phyloP scores from a whole-genome alignment of 2,888 invertebrate species.

The Chrysolina oricalcia region DNA sequence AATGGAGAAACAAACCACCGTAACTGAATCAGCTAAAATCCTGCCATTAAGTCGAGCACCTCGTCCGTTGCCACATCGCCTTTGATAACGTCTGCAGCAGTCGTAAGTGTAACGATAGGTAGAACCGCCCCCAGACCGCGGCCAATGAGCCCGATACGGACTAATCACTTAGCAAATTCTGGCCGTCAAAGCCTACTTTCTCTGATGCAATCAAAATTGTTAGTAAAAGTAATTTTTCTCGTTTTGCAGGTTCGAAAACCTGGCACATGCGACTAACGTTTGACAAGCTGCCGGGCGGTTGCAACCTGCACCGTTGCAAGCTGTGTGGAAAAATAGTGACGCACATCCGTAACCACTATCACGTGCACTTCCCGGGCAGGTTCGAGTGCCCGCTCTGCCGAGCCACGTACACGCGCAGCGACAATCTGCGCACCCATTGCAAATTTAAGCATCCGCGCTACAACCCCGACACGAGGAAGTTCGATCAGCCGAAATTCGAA shows the following conservation, averaged over 20 bases:
- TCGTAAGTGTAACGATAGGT: too few relatives aligned
- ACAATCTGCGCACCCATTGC: slow-evolving; percentile 94
- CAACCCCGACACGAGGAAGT: slow-evolving; percentile 90
- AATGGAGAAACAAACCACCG: too few relatives aligned
- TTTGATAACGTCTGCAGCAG: too few relatives aligned
- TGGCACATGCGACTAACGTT: slow-evolving; percentile 96
- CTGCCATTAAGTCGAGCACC: too few relatives aligned
- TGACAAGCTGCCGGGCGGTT: slow-evolving; percentile 93
- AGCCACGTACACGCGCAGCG: slow-evolving; percentile 93
- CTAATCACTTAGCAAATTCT: too few relatives aligned
- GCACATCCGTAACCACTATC: slow-evolving; percentile 95
- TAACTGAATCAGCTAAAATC: too few relatives aligned
- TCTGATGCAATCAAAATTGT: slow-evolving; percentile 14
- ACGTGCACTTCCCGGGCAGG: slow-evolving; percentile 93
- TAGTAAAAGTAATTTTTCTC: slow-evolving; percentile 60
- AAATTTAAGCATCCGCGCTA: slow-evolving; percentile 93
- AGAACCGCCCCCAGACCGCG: too few relatives aligned
- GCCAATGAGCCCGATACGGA: too few relatives aligned
- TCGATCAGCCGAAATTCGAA: slow-evolving; percentile 84
- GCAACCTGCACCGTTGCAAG: slow-evolving; percentile 95
- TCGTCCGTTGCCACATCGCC: too few relatives aligned
- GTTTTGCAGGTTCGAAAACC: slow-evolving; percentile 93
- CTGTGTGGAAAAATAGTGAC: slow-evolving; percentile 96
- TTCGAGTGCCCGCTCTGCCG: slow-evolving; percentile 94
- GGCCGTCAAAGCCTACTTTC: too few relatives aligned